Conservation (phyloP, 2,888 invertebrate species). For the Tinea trinotella region DNA sequence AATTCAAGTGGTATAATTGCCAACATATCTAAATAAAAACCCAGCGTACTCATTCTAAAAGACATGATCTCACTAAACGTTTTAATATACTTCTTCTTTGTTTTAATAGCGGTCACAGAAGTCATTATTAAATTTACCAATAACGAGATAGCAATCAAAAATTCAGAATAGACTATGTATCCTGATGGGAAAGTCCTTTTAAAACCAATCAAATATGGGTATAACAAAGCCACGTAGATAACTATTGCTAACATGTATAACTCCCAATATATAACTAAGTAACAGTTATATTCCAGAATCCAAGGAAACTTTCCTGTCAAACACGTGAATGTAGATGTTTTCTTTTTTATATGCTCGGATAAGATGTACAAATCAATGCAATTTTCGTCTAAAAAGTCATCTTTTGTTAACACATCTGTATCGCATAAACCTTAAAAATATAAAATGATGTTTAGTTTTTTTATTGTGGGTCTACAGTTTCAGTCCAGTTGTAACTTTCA, state of each 20-base stretch:
- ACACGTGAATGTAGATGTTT: constrained; percentile 45
- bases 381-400: constrained; percentile 46
- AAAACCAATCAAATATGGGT: constrained; percentile 64
- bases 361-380: constrained; percentile 60
- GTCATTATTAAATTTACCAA: constrained; percentile 54
- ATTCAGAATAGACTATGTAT: constrained; percentile 46
- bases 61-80: constrained; percentile 46
- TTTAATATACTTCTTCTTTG: constrained; percentile 50
- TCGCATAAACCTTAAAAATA: constrained; percentile 41
- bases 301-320: constrained; percentile 53
- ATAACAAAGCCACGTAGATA: constrained; percentile 51
- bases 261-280: constrained; percentile 62
- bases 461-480: no score
- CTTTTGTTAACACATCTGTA: constrained; percentile 38
- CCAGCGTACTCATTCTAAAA: constrained; percentile 55
- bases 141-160: constrained; percentile 49
- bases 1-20: constrained; percentile 64
- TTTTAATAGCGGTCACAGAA: constrained; percentile 59
- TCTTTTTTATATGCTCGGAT: constrained; percentile 60
- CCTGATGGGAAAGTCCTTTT: constrained; percentile 48
- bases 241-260: constrained; percentile 52
- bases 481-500: no score
- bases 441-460: no score
- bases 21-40: constrained; percentile 65
- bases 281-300: constrained; percentile 58